Base-by-base conservation (phyloP, 2,888 invertebrate species). In the Odontomyia ornata region DNA sequence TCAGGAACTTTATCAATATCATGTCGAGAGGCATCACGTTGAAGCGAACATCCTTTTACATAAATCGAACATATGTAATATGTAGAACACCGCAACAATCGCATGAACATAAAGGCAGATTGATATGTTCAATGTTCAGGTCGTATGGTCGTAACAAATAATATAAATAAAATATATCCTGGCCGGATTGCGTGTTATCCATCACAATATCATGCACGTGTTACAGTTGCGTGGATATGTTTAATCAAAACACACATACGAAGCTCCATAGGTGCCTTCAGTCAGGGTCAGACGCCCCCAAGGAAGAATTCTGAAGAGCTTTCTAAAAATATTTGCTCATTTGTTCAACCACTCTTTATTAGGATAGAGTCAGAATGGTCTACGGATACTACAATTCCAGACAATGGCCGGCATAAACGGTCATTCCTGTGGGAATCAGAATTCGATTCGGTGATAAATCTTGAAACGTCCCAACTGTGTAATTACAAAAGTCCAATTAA, bases 401-500 rank as follows among this genome's bases (percentile, higher is more conserved):
- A 3, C 56, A 18, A 46, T 46, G 67, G 23, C 30, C 30, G 43
- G 1, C 15, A 9, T 27, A 3, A 27, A 15, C 30, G 72, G 23
- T 75, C 21, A 21, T 36, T 62, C 75, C 64, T 75, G 25, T 57
- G 52, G 62, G 64, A 62, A 64, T 47, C 21, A 13, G n/a, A 75
- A 75, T 64, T 11, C 64, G 64, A 75, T 64, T 60, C 62, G 25
- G 77, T 83, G 81, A 83, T 84, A 83, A 83, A 84, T 83, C 84
- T 82, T 82, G 81, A 82, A 82, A 82, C 82, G 81, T 84, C 83
- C 82, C 84, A 73, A 80, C 80, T 82, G 84, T 80, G 80, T 79
- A 80, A 82, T 83, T 81, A 81, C 80, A 77, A 79, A 81, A 82
- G 82, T 83, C 84, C 84, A 83, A 83, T 83, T 81, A 81, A 80